Evolutionary conservation across 2,888 invertebrate genomes (phyloP), one percentile per base, ranked within the genome.

Genomic region (Artemia sinica): DNA sequence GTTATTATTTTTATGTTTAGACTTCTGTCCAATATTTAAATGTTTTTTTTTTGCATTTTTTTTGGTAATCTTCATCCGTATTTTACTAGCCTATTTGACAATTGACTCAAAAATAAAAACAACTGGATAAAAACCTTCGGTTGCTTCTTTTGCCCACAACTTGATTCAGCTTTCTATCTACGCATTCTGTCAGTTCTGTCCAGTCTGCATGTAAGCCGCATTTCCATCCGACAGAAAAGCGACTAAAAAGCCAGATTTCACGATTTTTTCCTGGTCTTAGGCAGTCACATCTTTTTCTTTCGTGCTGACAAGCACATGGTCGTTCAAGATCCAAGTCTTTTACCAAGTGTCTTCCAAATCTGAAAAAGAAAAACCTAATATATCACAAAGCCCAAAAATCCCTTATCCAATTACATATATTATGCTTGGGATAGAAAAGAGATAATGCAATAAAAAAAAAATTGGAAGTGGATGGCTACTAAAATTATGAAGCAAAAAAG

Each of bases 121-220:
- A 41, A 41, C 41, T 41, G 41, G 6, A 41, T 41, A 41, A 41
- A 41, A 41, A 82, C 82, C 80, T 79, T 75, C 91, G 81, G 75
- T 87, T 87, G 2, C 87, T 84, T 10, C 84, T 83, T 70, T 86
- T 85, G 8, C 89, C 89, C 79, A 96, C 95, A 76, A 90, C 87
- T 77, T 90, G 87, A 78, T 95, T 91, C 76, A 97, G 82, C 76
- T 90, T 91, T 49, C 86, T 85, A 76, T 95, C 91, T 58, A 94
- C 94, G 79, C 95, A 95, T 74, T 83, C 84, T 11, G 91, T 92
- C 73, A 98, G 79, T 81, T 98, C 97, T 4, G 97, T 97, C 89
- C 93, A 97, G 81, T 97, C 97, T 49, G 96, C 94, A 77, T 96
- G 96, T 66, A 98, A 82, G 68, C 98, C 98, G 79, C 98, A 98